phyloP scores from a whole-genome alignment of 2,888 invertebrate species.

The Macrophya alboannulata region DNA sequence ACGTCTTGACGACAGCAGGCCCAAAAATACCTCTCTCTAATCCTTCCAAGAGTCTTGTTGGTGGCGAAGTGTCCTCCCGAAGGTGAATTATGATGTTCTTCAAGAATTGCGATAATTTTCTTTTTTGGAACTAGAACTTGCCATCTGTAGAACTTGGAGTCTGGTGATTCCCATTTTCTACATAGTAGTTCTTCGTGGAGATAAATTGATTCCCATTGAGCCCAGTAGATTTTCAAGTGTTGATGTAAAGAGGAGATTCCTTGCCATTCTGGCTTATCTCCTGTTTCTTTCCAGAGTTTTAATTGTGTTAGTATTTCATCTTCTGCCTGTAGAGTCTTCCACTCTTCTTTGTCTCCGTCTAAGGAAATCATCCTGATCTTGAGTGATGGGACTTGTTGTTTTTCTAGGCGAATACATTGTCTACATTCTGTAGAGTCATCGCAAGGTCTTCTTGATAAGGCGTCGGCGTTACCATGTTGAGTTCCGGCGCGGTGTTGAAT shows the following conservation, averaged over 20 bases:
- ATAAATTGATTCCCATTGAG: slow-evolving; percentile 62
- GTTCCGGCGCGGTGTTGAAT: too few relatives aligned
- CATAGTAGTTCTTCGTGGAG: slow-evolving; percentile 58
- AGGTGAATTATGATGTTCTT: neutral
- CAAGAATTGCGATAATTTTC: slow-evolving; percentile 58
- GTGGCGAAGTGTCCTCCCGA: slow-evolving; percentile 67
- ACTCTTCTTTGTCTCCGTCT: neutral
- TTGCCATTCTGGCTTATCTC: slow-evolving; percentile 57
- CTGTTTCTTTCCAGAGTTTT: slow-evolving; percentile 31
- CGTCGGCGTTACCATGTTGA: too few relatives aligned
- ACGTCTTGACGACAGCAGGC: slow-evolving; percentile 29
- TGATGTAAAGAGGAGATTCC: slow-evolving; percentile 48
- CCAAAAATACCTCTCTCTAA: slow-evolving; percentile 67
- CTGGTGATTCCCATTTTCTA: slow-evolving; percentile 58
- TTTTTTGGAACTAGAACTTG: slow-evolving; percentile 56
- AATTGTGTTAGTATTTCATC: too few relatives aligned
- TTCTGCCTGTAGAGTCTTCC: too few relatives aligned
- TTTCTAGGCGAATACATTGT: too few relatives aligned
- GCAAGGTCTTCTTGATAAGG: too few relatives aligned
- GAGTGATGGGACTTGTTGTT: too few relatives aligned
- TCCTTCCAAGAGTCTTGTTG: slow-evolving; percentile 65
- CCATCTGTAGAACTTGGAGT: slow-evolving; percentile 40
- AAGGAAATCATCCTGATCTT: neutral
- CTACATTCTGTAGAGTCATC: too few relatives aligned
- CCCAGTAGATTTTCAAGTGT: slow-evolving; percentile 60